phyloP scores from a whole-genome alignment of 2,888 invertebrate genomes.

The Melitaea athalia region DNA sequence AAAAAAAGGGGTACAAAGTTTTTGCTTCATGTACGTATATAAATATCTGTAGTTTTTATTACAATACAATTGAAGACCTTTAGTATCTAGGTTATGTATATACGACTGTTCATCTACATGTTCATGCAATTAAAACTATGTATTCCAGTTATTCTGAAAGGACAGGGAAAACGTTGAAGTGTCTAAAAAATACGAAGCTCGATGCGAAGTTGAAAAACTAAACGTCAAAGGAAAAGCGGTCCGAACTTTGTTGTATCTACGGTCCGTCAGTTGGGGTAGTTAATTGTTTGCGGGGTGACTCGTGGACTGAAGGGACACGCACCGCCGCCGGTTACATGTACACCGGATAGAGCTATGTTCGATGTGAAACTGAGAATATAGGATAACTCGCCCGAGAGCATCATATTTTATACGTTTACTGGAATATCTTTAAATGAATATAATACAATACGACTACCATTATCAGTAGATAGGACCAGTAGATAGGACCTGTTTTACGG shows the following conservation, averaged over 20 bases:
- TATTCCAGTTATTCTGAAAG: not conserved
- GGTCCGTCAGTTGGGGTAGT: slow-evolving; percentile 50
- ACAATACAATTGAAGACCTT: too few species aligned
- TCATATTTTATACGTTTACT: not conserved
- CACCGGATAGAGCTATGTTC: slow-evolving; percentile 6
- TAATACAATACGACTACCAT: too few species aligned
- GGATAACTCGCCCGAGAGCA: not conserved
- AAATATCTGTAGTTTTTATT: too few species aligned
- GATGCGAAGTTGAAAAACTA: slow-evolving; percentile 35
- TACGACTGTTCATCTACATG: not conserved
- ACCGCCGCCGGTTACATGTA: slow-evolving; percentile 24
- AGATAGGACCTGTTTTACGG: too few species aligned
- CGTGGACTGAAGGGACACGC: slow-evolving; percentile 41
- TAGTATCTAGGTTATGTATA: too few species aligned
- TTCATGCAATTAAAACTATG: not conserved
- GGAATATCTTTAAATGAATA: too few species aligned
- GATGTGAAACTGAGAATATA: not conserved
- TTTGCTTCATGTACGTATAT: too few species aligned
- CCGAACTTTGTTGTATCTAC: slow-evolving; percentile 35
- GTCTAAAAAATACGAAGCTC: slow-evolving; percentile 28
- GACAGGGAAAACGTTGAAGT: slow-evolving; percentile 14
- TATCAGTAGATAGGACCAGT: too few species aligned
- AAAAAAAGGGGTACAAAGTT: too few species aligned
- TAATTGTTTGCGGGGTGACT: slow-evolving; percentile 56
- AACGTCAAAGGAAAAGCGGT: slow-evolving; percentile 36